Evolutionary conservation across 2,888 invertebrate species (phyloP), one percentile per base, ranked within the genome.

Genomic region (Deilephila elpenor): DNA sequence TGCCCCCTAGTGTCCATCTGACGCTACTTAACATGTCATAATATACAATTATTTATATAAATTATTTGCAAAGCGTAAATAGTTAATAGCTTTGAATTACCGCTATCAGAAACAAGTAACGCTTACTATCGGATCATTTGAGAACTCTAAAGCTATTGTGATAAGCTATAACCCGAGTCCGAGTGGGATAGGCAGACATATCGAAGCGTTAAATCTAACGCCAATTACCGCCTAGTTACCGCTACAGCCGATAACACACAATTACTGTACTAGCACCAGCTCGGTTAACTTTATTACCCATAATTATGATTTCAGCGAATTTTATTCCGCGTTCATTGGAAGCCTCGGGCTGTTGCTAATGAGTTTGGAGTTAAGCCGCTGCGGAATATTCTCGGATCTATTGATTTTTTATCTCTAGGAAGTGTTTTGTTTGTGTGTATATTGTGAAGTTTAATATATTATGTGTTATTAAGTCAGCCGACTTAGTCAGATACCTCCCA

Each of bases 211-310:
- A 51, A 37, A 67, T 67, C 67, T 67, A 51, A 51, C 67, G 25
- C 67, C 67, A 67, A 67, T 67, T 67, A 67, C 67, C 44, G 67
- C 6, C 67, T 67, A 67, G 67, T 51, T 67, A 25, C 67, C 67
- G 51, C 67, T 25, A n/a, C 44, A 44, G 44, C 64, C 44, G 67
- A 67, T 67, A 67, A 5, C 67, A 25, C 25, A 14, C 64, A 37
- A 64, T 64, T 25, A 67, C 67, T 51, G 62, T 62, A 51, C 25
- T 44, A 6, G 19, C 2, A 67, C 25, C 17, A 17, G 44, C 51
- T 20, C 17, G 64, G n/a, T 67, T 67, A 67, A 44, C 29, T 61
- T 61, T 67, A 56, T 56, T 56, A 44, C 14, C 44, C 25, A 51
- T 67, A 67, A 67, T 51, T 67, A 51, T 25, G 25, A 67, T 67